A percentile compares a stretch with the other conserved stretches of the same genome.
phyloP scores from a whole-genome alignment of 2,888 invertebrate species.

The Hemithea aestivaria region DNA sequence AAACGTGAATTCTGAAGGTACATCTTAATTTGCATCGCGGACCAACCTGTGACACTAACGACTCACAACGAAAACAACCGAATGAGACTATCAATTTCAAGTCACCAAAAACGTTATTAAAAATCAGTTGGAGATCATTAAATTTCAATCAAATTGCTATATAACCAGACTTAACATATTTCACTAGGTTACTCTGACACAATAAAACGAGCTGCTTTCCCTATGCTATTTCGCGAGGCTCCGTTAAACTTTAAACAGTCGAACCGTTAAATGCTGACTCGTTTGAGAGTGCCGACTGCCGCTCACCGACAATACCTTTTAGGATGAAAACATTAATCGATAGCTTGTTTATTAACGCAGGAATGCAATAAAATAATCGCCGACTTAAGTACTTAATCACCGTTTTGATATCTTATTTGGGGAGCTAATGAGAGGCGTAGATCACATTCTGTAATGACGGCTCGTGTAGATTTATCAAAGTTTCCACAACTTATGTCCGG shows the following conservation, averaged over 20 bases:
- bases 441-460: constrained; percentile 74
- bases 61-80: constrained; percentile 66
- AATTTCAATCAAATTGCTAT: constrained; percentile 40
- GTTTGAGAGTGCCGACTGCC: constrained; percentile 23
- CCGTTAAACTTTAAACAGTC: constrained; percentile 43
- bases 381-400: constrained; percentile 62
- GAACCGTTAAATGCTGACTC: constrained; percentile 34
- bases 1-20: constrained; percentile 57
- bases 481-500: constrained; percentile 67
- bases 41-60: constrained; percentile 64
- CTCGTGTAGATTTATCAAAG: constrained; percentile 70
- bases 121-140: constrained; percentile 41
- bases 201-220: constrained; percentile 31
- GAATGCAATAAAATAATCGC: constrained; percentile 74
- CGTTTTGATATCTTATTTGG: constrained; percentile 70
- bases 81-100: constrained; percentile 65
- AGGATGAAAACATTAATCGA: constrained; percentile 52
- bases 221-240: constrained; percentile 39
- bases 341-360: constrained; percentile 56
- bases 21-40: constrained; percentile 72
- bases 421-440: constrained; percentile 72
- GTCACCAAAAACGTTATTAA: constrained; percentile 58
- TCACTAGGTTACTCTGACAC: constrained; percentile 16
- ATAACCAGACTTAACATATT: constrained; percentile 13
- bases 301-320: constrained; percentile 44